Conservation (phyloP, 2,113 vertebrate species). For the Calyptomena viridis region DNA sequence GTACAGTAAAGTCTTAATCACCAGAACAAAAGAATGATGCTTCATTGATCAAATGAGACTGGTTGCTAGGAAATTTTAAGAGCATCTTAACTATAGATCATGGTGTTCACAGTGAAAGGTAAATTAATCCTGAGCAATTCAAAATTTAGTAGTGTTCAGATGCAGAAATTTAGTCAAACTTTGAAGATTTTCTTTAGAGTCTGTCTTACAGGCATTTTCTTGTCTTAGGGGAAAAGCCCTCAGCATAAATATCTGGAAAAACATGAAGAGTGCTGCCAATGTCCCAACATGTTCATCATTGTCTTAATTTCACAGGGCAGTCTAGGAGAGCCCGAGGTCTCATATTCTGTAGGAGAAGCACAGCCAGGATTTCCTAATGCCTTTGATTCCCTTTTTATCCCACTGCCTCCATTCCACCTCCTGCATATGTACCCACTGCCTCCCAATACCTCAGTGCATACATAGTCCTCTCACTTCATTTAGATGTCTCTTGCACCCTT, state of each 20-base stretch:
- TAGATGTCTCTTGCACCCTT: neutral
- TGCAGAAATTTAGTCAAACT: neutral
- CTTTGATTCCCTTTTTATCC: neutral
- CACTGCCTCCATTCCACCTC: neutral
- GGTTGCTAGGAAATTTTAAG: neutral
- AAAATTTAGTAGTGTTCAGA: neutral
- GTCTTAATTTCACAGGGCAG: neutral
- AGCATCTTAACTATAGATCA: neutral
- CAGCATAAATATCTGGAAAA: neutral
- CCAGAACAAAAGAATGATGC: neutral
- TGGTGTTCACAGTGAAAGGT: neutral
- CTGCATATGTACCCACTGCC: neutral
- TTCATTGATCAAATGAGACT: neutral
- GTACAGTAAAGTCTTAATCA: neutral
- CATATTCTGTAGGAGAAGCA: neutral
- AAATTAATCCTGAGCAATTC: neutral
- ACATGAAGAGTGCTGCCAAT: neutral
- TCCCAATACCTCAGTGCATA: neutral
- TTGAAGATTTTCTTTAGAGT: neutral
- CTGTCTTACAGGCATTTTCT: neutral
- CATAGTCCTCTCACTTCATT: neutral
- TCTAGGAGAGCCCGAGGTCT: neutral
- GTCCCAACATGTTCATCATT: neutral
- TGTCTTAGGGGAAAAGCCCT: neutral
- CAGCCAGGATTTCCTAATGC: neutral